Evolutionary conservation across 2,888 invertebrate species (phyloP), one percentile per base, ranked within the genome.

Genomic region (Apotomis turbidana): DNA sequence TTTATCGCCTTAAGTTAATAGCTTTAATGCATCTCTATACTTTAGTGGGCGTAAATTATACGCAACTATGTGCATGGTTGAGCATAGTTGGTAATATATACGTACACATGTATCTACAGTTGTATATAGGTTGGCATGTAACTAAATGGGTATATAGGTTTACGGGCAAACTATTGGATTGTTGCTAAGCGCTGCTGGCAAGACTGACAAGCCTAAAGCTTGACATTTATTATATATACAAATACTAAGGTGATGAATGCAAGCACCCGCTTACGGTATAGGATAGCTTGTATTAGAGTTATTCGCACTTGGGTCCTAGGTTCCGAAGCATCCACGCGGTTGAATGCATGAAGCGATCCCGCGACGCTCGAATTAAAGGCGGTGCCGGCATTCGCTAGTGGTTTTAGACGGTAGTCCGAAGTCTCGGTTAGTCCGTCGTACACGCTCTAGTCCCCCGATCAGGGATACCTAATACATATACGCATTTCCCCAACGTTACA

Each of bases 1-100:
- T 81, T 81, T 78, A 81, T 78, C 76, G 73, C 68, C 69, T 70
- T 69, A 63, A 61, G 60, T 51, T 68, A 73, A 70, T 74, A 68
- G 68, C 62, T 71, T 64, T 76, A 74, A 74, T 74, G 71, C 69
- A 49, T 71, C 62, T 49, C 62, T 54, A 49, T 62, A 57, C 61
- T 73, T 73, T 61, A 55, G 46, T 38, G n/a, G 57, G 57, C 54
- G 72, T 72, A 68, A 72, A 72, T 72, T 71, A 62, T 71, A 55
- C 68, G 68, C 68, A 72, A 72, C 72, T 68, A 59, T 68, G 68
- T 71, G 54, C 59, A 46, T 62, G 54, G 51, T 10, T 52, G 27
- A 13, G 54, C 54, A 13, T 52, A 46, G n/a, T 27, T 58, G 15
- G 44, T 12, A 54, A n/a, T 44, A 10, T 15, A 13, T 6, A 27